phyloP scores from a whole-genome alignment of 2,888 invertebrate species.

The Drosophila peninsularis region DNA sequence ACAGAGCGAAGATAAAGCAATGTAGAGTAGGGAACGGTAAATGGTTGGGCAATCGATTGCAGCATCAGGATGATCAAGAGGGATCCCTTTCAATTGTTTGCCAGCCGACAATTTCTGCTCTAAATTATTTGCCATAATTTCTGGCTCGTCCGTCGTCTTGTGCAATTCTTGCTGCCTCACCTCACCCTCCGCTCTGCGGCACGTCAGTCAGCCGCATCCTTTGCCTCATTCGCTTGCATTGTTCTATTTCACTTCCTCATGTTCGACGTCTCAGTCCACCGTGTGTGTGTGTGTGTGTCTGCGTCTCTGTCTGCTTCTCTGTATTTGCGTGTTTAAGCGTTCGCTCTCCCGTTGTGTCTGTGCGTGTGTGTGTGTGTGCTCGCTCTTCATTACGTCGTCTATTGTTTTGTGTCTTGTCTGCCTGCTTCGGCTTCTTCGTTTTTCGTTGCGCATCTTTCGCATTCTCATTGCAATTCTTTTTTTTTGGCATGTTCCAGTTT shows the following conservation, averaged over 20 bases:
- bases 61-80: slow-evolving; percentile 31
- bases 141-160: slow-evolving; percentile 53
- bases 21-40: slow-evolving; percentile 27
- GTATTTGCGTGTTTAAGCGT: slow-evolving; percentile 28
- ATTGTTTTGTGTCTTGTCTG: slow-evolving; percentile 62
- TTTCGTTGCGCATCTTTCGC: slow-evolving; percentile 39
- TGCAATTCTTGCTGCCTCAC: slow-evolving; percentile 45
- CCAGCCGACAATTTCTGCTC: slow-evolving; percentile 72
- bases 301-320: slow-evolving; percentile 15
- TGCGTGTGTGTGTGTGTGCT: slow-evolving; percentile 36
- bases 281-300: slow-evolving; percentile 1
- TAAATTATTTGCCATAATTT: slow-evolving; percentile 82
- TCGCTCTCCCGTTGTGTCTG: slow-evolving; percentile 44
- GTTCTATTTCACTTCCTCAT: slow-evolving; percentile 76
- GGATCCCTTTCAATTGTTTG: slow-evolving; percentile 66
- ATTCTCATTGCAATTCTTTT: slow-evolving; percentile 55
- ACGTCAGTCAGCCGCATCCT: slow-evolving; percentile 61
- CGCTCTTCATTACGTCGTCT: slow-evolving; percentile 70
- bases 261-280: slow-evolving; percentile 48
- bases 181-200: slow-evolving; percentile 41
- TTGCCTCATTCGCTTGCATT: slow-evolving; percentile 56
- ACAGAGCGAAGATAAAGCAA: slow-evolving; percentile 36
- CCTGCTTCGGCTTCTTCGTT: slow-evolving; percentile 24
- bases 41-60: slow-evolving; percentile 42
- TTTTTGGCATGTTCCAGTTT: slow-evolving; percentile 69